Conservation (phyloP, 2,888 invertebrate genomes). For the Chrysolina americana region DNA sequence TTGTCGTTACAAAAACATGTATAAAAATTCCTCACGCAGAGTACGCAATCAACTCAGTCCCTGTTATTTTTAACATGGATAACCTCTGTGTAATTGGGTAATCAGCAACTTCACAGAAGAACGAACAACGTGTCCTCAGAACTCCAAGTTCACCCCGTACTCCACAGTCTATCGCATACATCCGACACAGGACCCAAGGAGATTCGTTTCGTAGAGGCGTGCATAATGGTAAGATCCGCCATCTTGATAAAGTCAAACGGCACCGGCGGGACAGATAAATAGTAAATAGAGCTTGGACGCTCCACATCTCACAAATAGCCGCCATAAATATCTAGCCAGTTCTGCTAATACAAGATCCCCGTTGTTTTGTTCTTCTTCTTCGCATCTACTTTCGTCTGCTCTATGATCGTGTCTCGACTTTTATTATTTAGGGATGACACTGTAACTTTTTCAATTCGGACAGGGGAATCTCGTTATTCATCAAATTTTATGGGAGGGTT, state of each 20-base stretch:
- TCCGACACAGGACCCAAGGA: conserved; percentile 33
- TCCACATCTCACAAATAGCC: conserved; percentile 66
- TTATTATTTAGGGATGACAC: conserved; percentile 53
- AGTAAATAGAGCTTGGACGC: conserved; percentile 67
- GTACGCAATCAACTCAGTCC: too few relatives aligned
- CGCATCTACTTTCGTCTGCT: conserved; percentile 51
- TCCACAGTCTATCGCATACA: conserved; percentile 43
- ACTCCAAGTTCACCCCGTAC: conserved; percentile 27
- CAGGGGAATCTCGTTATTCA: conserved; percentile 43
- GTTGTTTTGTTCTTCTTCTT: conserved; percentile 53
- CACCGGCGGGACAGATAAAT: conserved; percentile 68
- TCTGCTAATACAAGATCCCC: conserved; percentile 61
- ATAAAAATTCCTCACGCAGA: too few relatives aligned
- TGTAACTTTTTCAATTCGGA: conserved; percentile 50
- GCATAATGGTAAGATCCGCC: conserved; percentile 60
- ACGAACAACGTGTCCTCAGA: not conserved
- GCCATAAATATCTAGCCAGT: conserved; percentile 65
- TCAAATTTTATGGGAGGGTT: conserved; percentile 39
- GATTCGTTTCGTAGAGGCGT: conserved; percentile 49
- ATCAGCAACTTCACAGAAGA: not conserved
- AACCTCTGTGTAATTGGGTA: too few relatives aligned
- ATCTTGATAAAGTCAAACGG: conserved; percentile 68
- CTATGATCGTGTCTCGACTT: conserved; percentile 53
- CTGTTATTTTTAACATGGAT: too few relatives aligned
- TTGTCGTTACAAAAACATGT: too few relatives aligned